These are phyloP conservation scores for Enoplosus armatus DNA, from an alignment of 2,797 vertebrate genomes.

Conservation along the genomic window DNA sequence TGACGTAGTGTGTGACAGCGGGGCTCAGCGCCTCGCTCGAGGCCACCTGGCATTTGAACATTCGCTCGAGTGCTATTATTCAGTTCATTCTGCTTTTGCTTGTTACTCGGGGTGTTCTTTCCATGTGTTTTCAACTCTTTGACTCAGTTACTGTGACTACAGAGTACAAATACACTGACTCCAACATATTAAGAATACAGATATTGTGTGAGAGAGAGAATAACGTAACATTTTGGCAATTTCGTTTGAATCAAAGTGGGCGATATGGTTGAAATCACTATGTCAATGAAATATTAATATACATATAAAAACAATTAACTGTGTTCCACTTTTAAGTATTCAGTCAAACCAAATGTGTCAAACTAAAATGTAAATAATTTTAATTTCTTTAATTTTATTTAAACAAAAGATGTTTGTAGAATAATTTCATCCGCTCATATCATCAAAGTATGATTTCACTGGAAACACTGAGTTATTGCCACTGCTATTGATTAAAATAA, in stretches of 20 bases:
- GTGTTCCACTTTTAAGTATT: no score
- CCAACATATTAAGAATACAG: neutral
- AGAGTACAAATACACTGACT: neutral
- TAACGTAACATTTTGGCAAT: no score
- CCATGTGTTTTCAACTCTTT: neutral
- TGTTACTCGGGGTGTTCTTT: neutral
- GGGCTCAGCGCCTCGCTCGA: neutral
- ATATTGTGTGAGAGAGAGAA: neutral
- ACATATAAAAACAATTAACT: no score
- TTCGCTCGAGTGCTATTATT: neutral
- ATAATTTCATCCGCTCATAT: no score
- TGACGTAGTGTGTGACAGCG: neutral
- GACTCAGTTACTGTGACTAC: neutral
- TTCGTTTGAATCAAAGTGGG: no score
- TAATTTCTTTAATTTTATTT: no score
- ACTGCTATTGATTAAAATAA: neutral
- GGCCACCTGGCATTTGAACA: neutral
- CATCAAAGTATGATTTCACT: neutral
- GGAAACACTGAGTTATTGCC: neutral
- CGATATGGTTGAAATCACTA: no score
- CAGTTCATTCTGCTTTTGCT: neutral
- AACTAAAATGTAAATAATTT: no score
- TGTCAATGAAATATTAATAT: no score
- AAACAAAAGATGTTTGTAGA: no score
- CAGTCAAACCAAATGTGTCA: no score